Evolutionary conservation across 2,888 invertebrate species (phyloP), one percentile per base, ranked within the genome.

Genomic region (Melanotus villosus): DNA sequence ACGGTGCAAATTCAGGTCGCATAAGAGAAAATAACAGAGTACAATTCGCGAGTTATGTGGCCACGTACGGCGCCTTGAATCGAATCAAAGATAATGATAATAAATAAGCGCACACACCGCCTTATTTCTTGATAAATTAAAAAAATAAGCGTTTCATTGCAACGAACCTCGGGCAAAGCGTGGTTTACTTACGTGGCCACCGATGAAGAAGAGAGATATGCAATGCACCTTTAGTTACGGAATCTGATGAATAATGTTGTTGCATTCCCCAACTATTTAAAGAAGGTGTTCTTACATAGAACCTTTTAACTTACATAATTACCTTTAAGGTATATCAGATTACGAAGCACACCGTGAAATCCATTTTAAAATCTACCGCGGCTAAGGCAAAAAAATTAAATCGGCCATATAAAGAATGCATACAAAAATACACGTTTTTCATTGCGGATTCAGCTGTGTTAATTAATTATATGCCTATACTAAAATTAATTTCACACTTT

Each of bases 81-180:
- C 66, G 62, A 66, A 68, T 60, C 68, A 57, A 50, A 71, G 71
- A 73, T 73, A 71, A 69, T 59, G 71, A 64, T 73, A 73, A 73
- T 71, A 73, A 71, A 71, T 69, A 71, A 67, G 71, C 66, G 56
- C 38, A 58, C 19, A n/a, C n/a, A 58, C 68, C 54, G 52, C 65
- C 54, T 30, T 26, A 38, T 59, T 69, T 32, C 59, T 36, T 36
- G 59, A 52, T 59, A 58, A 69, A 52, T 63, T 65, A 64, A 57
- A n/a, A n/a, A 69, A 69, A 59, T 26, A 56, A 62, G 45, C 54
- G 45, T 41, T 65, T 65, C 56, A 58, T 68, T 68, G 68, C 47
- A 68, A 57, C 26, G 36, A 63, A 52, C 68, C 68, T 56, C 36
- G 34, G 68, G 68, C 68, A 30, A 57, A 64, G 63, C 68, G 68